Evolutionary conservation across 2,797 vertebrate genomes (phyloP), one percentile per base, ranked within the genome.

Genomic region (Acanthornis magna): DNA sequence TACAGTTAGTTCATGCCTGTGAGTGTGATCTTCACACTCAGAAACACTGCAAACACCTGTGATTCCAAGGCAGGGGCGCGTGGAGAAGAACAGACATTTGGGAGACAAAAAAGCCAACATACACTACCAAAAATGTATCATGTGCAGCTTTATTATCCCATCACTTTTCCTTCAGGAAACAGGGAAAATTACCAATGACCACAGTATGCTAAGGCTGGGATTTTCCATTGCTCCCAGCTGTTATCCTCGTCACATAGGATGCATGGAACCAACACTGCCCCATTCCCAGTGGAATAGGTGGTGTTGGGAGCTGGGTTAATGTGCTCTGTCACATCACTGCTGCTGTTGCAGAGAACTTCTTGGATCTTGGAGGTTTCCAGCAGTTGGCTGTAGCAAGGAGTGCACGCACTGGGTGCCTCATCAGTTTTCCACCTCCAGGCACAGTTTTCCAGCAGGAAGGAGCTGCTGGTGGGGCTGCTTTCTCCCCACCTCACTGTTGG

Each of bases 331-430:
- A 48, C 70, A 29, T 91, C 58, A 27, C 61, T 40, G 1, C 76
- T 83, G 58, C 87, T 72, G 42, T 30, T 58, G 76, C 26, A 72
- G 54, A 54, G 32, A n/a, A 9, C 10, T 60, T 5, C 36, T 43
- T 34, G 55, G 76, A 66, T 60, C 21, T 20, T 38, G 53, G 73
- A 88, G 73, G 50, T 36, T 72, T 93, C 36, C 15, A 40, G 63
- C 74, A 55, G 36, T 5, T 57, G 68, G 14, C 14, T 67, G 34
- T n/a, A 74, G 74, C 55, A 71, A 47, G 70, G 34, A 25, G 34
- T 2, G 14, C 1, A 1, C 40, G 30, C 38, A 26, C 5, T 0
- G 0, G n/a, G 19, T 10, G 6, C 40, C 42, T 67, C 13, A 10
- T 43, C 29, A 4, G 47, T 47, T 68, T 51, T n/a, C 27, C 51